Base-by-base conservation (phyloP, 53 echinoderm and acorn worm genomes). In the Temnopleurus reevesii region DNA sequence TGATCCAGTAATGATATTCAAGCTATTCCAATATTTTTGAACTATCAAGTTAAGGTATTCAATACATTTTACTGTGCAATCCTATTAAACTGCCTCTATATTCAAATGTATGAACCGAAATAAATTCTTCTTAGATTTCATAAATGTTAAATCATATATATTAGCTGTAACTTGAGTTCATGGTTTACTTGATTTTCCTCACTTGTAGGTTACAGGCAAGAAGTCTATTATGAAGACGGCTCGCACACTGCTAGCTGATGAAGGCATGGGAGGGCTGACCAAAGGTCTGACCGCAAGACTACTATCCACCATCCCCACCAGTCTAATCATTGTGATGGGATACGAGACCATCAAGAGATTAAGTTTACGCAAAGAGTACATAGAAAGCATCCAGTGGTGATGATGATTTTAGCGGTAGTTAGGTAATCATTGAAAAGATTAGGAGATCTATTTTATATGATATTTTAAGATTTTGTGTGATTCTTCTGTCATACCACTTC, bases 211-310 rank as follows among this genome's bases (percentile, higher is more conserved):
- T 1, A 90, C 93, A 45, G 99, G 99, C 2, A 91, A 93, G 41
- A 88, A 91, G 33, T 96, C 99, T 38, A 98, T 98, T 21, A 21
- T 82, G 5, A 56, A 86, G 15, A 53, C 99, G 19, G 96, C 96
- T 66, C 60, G 59, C 31, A 46, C 77, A 51, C 92, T 98, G 13
- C 46, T 93, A 17, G 54, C 83, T 17, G 99, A 98, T 17, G 99
- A 98, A 81, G 99, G 98, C 19, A 49, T 90, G 19, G 84, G 61
- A 44, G 99, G 94, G 6, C 83, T 98, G 55, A 94, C 93, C 45
- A 98, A 96, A 76, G 99, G 99, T 18, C 77, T 98, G 55, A 93
- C 93, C 5, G 99, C 99, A 9, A 60, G 99, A 34, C 82, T 96
- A 0, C 83, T 98, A 8, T 91, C 96, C 24, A 81, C 95, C 21